Percentiles rank a stretch among this genome's conserved stretches.
Conservation (phyloP, 37 sponge, comb jelly and placozoan genomes). For the Halichondria panicea region DNA sequence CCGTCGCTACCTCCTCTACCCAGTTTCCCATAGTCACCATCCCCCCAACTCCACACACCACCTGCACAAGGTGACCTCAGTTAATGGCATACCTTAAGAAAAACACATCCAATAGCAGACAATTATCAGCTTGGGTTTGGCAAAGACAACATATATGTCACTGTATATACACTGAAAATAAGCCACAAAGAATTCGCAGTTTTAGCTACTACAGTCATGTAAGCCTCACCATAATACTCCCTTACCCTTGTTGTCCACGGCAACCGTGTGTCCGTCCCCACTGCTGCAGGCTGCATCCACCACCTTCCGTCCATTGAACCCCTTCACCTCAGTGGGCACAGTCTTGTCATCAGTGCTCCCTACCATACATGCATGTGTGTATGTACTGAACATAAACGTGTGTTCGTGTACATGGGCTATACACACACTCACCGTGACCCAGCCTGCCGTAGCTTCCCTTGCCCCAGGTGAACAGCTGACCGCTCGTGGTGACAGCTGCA, state of each 20-base stretch:
- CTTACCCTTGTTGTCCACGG: constrained; percentile 79
- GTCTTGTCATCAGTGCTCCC: constrained; percentile 78
- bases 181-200: too few species aligned
- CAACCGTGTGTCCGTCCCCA: constrained; percentile 90
- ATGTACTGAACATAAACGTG: not conserved
- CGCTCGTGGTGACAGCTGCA: constrained; percentile 84
- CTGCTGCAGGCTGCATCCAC: constrained; percentile 76
- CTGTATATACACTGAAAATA: not conserved
- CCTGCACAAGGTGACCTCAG: constrained; percentile 36
- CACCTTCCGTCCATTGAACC: constrained; percentile 49
- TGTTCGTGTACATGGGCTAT: not conserved
- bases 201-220: too few species aligned
- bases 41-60: constrained; percentile 91
- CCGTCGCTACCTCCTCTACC: constrained; percentile 68
- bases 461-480: constrained; percentile 93
- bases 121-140: not conserved
- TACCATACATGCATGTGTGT: constrained; percentile 12
- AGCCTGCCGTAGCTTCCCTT: constrained; percentile 86
- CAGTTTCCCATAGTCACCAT: constrained; percentile 87
- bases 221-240: not conserved
- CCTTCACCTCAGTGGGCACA: constrained; percentile 76
- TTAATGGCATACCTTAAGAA: not conserved
- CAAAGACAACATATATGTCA: not conserved
- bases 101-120: not conserved
- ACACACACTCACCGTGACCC: constrained; percentile 73